Conservation (phyloP, 1,140 invertebrate species). For the Drosophila novamexicana region DNA sequence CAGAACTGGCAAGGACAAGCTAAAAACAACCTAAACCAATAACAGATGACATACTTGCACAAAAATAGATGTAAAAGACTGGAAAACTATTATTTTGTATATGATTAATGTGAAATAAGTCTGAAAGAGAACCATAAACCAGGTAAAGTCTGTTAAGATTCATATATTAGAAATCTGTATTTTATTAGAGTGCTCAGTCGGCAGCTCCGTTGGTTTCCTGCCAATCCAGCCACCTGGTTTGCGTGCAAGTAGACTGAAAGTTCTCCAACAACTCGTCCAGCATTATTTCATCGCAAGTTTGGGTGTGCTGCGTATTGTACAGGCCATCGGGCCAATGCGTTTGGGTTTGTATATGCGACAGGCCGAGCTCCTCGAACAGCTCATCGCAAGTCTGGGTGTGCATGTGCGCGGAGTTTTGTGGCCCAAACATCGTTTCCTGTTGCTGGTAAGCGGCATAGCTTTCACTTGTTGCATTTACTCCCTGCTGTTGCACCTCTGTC, state of each 20-base stretch:
- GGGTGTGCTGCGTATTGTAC: conserved; percentile 72
- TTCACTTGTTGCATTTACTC: not conserved
- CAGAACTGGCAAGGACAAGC: conserved; percentile 21
- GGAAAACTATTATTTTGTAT: conserved; percentile 12
- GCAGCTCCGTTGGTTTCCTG: conserved; percentile 27
- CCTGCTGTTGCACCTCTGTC: not conserved
- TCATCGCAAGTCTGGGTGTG: conserved; percentile 88
- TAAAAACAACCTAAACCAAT: conserved; percentile 32
- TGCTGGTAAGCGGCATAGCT: conserved; percentile 38
- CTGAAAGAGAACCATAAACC: conserved; percentile 18
- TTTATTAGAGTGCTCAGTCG: not conserved
- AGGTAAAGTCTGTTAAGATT: conserved; percentile 21
- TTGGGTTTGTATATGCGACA: conserved; percentile 87
- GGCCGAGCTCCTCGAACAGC: conserved; percentile 85
- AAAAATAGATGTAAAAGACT: not conserved
- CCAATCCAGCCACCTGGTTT: conserved; percentile 70
- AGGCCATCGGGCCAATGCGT: conserved; percentile 85
- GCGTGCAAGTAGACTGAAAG: conserved; percentile 72
- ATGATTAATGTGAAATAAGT: conserved; percentile 15
- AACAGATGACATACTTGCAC: not conserved
- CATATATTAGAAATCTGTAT: not conserved
- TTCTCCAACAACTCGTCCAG: conserved; percentile 68
- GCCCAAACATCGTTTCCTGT: conserved; percentile 53
- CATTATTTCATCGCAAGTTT: conserved; percentile 72
- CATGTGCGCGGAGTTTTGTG: conserved; percentile 85